Percentiles rank a stretch among this genome's conserved stretches.
phyloP scores from a whole-genome alignment of 2,797 vertebrate species.

The Coreius guichenoti region DNA sequence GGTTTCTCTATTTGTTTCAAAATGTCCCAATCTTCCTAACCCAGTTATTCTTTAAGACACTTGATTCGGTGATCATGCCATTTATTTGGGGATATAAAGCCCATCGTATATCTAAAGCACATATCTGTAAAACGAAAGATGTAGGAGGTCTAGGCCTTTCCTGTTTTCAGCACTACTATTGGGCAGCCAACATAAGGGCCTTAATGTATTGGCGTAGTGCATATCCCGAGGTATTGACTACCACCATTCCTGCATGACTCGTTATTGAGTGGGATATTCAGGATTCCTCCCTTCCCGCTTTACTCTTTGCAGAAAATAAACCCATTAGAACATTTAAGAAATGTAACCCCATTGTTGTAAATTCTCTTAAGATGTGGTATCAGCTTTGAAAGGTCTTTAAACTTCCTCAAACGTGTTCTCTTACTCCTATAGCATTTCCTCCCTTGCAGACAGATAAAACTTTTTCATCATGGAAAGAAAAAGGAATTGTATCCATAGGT shows the following conservation, averaged over 20 bases:
- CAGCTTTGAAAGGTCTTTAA: neutral
- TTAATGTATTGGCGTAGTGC: neutral
- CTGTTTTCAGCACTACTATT: neutral
- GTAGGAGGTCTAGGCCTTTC: neutral
- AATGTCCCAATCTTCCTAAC: neutral
- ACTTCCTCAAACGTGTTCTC: neutral
- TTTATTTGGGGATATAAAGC: too few relatives aligned
- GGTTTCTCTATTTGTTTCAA: constrained; percentile 5
- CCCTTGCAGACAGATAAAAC: too few relatives aligned
- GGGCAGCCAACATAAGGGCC: neutral
- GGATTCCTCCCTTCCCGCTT: too few relatives aligned
- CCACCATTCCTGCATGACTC: too few relatives aligned
- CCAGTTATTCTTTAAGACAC: too few relatives aligned
- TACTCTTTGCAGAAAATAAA: too few relatives aligned
- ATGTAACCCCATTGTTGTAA: neutral
- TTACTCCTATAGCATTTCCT: neutral
- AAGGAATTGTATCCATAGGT: too few relatives aligned
- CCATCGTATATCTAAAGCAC: neutral
- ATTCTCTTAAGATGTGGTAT: constrained; percentile 1
- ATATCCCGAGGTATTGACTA: neutral
- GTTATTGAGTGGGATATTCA: too few relatives aligned
- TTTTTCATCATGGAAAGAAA: too few relatives aligned
- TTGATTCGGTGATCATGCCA: too few relatives aligned
- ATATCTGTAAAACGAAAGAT: neutral
- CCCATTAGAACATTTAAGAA: neutral